Evolutionary conservation across 2,888 invertebrate species (phyloP), one percentile per base, ranked within the genome.

Genomic region (Philaethria dido): DNA sequence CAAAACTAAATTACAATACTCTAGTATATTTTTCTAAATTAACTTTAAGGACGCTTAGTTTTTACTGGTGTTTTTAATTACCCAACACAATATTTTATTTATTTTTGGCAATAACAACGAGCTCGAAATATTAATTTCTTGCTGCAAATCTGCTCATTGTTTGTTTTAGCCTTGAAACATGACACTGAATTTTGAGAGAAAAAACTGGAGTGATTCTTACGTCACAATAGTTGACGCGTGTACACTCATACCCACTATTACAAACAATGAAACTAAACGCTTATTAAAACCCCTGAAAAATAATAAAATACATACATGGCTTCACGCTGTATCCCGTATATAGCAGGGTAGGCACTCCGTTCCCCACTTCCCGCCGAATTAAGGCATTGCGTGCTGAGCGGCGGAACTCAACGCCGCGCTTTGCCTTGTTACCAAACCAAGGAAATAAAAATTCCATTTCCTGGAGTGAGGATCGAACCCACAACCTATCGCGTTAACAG

Each of bases 141-240:
- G 44, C 60, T 60, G 59, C 33, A 60, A 65, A 36, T 52, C 50
- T 50, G 20, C 47, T 64, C 59, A 64, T 65, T 65, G 65, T 65
- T 60, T 47, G 59, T 50, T 59, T n/a, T 50, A 60, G 60, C 65
- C 65, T 65, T 65, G 65, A 52, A 60, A 57, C 50, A 45, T 60
- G 60, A 59, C 60, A 44, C 60, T 25, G 42, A 50, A 52, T 39
- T 42, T 42, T 14, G 50, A 48, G 36, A 42, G 57, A 64, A 65
- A 64, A 65, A 60, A 65, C 65, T 65, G 22, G 44, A 60, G 50
- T 65, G 60, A 60, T 50, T 39, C 59, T 60, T 65, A 60, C 59
- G 65, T 65, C 65, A 60, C 59, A 22, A 59, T 59, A 59, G 64
- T 64, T 64, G 65, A 59, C 39, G 42, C 8, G 42, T 60, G 52